Evolutionary conservation across 2,113 vertebrate genomes (phyloP).

Genomic region (Hippocampus comes): DNA sequence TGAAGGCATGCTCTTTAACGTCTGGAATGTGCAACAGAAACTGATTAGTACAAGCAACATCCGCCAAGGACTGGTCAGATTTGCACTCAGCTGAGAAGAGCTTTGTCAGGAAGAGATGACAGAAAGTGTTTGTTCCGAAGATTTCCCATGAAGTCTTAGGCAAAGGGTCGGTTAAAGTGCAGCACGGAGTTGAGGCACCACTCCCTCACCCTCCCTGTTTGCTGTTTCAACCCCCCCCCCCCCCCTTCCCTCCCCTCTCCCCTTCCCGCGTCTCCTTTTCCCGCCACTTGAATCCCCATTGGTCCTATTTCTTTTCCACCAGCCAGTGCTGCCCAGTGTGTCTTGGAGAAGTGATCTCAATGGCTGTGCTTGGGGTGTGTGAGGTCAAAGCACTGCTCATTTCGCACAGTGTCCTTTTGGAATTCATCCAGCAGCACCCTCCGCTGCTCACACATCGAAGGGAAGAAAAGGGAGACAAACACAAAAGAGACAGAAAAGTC

Average conservation of each 20-base stretch:
- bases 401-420: slow-evolving; percentile 60
- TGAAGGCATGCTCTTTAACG: slow-evolving; percentile 31
- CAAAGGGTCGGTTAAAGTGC: slow-evolving; percentile 56
- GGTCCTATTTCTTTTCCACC: slow-evolving; percentile 42
- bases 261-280: slow-evolving; percentile 30
- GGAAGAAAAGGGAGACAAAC: slow-evolving; percentile 19
- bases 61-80: slow-evolving; percentile 29
- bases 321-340: slow-evolving; percentile 44
- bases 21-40: slow-evolving; percentile 49
- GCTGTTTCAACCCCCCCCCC: neutral
- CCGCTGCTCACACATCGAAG: slow-evolving; percentile 6
- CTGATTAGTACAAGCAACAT: slow-evolving; percentile 44
- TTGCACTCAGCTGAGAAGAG: slow-evolving; percentile 45
- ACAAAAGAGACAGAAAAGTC: neutral
- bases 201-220: slow-evolving; percentile 15
- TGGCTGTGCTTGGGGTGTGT: slow-evolving; percentile 53
- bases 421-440: slow-evolving; percentile 48
- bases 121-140: slow-evolving; percentile 60
- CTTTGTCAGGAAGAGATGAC: slow-evolving; percentile 53
- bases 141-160: slow-evolving; percentile 53
- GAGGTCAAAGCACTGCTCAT: slow-evolving; percentile 60
- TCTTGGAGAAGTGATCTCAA: slow-evolving; percentile 42
- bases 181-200: slow-evolving; percentile 19
- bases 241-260: neutral
- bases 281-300: slow-evolving; percentile 53